Evolutionary conservation across 2,888 invertebrate species (phyloP).

Genomic region (Athetis lepigone): DNA sequence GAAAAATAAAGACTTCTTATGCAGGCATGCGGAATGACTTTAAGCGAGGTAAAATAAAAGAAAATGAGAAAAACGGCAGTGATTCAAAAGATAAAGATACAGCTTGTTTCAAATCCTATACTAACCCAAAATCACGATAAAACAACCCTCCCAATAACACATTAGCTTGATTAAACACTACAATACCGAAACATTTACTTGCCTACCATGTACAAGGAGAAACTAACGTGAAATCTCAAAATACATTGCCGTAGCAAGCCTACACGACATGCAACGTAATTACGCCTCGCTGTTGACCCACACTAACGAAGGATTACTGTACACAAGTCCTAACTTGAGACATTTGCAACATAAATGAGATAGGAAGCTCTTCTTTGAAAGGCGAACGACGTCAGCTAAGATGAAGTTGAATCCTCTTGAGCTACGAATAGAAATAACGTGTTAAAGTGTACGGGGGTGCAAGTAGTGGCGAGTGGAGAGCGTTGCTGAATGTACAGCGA

Average conservation of each 20-base stretch:
- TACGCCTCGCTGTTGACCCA: slow-evolving; percentile 47
- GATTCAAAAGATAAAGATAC: too few species aligned
- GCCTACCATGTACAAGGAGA: not conserved
- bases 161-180: not conserved
- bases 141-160: not conserved
- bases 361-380: slow-evolving; percentile 61
- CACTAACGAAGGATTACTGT: slow-evolving; percentile 56
- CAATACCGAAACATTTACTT: slow-evolving; percentile 1
- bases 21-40: too few species aligned
- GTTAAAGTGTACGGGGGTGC: slow-evolving; percentile 43
- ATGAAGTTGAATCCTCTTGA: slow-evolving; percentile 59
- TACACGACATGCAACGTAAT: slow-evolving; percentile 49
- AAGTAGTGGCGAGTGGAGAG: slow-evolving; percentile 32
- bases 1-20: too few species aligned
- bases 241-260: slow-evolving; percentile 28
- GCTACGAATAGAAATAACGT: slow-evolving; percentile 59
- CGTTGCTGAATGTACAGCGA: not conserved
- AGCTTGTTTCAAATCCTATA: too few species aligned
- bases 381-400: slow-evolving; percentile 52
- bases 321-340: slow-evolving; percentile 50
- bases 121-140: not conserved
- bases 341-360: slow-evolving; percentile 64
- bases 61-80: too few species aligned
- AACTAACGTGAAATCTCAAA: slow-evolving; percentile 27
- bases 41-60: too few species aligned